Evolutionary conservation across 2,888 invertebrate species (phyloP), one percentile per base, ranked within the genome.

Genomic region (Aphodius sticticus): DNA sequence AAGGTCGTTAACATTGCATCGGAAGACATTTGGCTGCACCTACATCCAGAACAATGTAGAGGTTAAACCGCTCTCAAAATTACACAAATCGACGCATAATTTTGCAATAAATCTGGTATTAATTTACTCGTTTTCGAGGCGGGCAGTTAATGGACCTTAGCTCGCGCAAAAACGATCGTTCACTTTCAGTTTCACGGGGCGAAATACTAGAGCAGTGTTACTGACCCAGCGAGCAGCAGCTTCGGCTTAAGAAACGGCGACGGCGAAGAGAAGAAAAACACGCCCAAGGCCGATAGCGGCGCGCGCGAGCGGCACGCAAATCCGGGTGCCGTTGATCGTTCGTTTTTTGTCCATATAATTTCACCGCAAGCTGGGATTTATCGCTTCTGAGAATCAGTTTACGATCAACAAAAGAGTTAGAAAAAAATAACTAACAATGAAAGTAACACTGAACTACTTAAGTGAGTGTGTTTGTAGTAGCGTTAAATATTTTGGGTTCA

Each of bases 51-150:
- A 53, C 53, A 53, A 53, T 53, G 53, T 53, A 53, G 53, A 53
- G 53, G 53, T 53, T 12, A 53, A 38, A 5, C 53, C 53, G 1
- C 53, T 53, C 53, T 53, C 53, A 53, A 53, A 53, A 53, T 53
- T 53, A 53, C 53, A 53, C 53, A 53, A 53, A 53, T 7, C 7
- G 53, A 53, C 53, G 53, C 53, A 53, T 53, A 53, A 53, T 53
- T 53, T 53, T 53, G 53, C 53, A 53, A 53, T 53, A 53, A 53
- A 53, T 53, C 53, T 53, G 53, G 53, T 53, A 53, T 53, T 53
- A 53, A 53, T 53, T 53, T 5, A 5, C 53, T 53, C 53, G 53
- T 53, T 53, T 53, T 53, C 7, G 7, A 1, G 53, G 7, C 53
- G 12, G 26, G 26, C 26, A 53, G 53, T 53, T 53, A 53, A 53